Conservation (phyloP, 2,797 vertebrate species). For the Orestias chungarensis region DNA sequence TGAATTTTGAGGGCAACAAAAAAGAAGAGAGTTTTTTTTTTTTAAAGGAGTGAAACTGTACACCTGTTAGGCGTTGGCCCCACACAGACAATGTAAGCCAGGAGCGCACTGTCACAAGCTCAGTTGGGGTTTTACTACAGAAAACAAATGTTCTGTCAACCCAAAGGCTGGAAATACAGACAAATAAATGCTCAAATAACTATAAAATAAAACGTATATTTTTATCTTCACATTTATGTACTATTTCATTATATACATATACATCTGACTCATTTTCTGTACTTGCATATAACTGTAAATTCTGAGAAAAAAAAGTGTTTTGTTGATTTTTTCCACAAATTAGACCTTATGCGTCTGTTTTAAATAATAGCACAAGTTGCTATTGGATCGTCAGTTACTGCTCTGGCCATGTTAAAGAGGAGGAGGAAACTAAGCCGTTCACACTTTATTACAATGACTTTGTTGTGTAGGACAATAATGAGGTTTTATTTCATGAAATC, state of each 20-base stretch:
- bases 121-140: slow-evolving; percentile 34
- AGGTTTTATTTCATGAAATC: slow-evolving; percentile 5
- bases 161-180: not conserved
- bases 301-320: no score
- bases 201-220: not conserved
- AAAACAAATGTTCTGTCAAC: slow-evolving; percentile 11
- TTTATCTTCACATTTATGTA: not conserved
- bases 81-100: slow-evolving; percentile 75
- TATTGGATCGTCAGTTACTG: slow-evolving; percentile 81
- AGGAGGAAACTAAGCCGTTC: slow-evolving; percentile 54
- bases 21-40: slow-evolving; percentile 57
- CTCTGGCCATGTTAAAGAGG: slow-evolving; percentile 59
- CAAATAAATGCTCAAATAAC: not conserved
- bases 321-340: not conserved
- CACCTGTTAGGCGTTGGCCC: slow-evolving; percentile 85
- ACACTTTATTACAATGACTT: slow-evolving; percentile 41
- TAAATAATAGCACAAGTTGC: slow-evolving; percentile 76
- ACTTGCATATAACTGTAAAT: not conserved
- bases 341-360: slow-evolving; percentile 81
- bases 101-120: slow-evolving; percentile 45
- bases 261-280: not conserved
- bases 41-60: slow-evolving; percentile 79
- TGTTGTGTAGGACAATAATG: slow-evolving; percentile 28
- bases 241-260: not conserved
- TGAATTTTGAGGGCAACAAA: slow-evolving; percentile 53